A percentile compares a stretch with the other conserved stretches of the same genome.
phyloP scores from a whole-genome alignment of 2,797 vertebrate genomes.

The Serranus cabrilla region DNA sequence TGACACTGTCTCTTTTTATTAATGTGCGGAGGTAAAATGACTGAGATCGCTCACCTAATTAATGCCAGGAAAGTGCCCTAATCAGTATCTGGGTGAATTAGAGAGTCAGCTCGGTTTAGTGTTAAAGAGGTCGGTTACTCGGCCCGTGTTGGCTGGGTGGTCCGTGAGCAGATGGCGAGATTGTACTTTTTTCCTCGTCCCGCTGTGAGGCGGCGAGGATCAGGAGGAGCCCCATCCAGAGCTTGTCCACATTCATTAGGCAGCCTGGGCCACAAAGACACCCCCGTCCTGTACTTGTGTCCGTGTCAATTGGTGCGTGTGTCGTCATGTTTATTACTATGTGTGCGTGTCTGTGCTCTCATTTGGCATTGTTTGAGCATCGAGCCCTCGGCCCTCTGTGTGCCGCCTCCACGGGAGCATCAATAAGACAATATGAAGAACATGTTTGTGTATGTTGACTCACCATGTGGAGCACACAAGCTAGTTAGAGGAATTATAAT shows the following conservation, averaged over 20 bases:
- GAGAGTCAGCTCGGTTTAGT: conserved; percentile 43
- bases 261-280: conserved; percentile 48
- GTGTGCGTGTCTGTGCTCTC: conserved; percentile 19
- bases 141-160: conserved; percentile 51
- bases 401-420: conserved; percentile 10
- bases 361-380: conserved; percentile 41
- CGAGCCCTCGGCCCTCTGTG: conserved; percentile 12
- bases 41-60: conserved; percentile 48
- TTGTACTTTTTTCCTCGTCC: conserved; percentile 50
- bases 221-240: conserved; percentile 62
- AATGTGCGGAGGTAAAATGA: conserved; percentile 22
- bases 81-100: conserved; percentile 51
- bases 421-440: conserved; percentile 34
- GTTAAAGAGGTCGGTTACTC: conserved; percentile 6
- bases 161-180: conserved; percentile 67
- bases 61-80: conserved; percentile 44
- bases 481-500: conserved; percentile 24
- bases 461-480: neutral
- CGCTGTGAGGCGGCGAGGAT: conserved; percentile 55
- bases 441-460: conserved; percentile 45
- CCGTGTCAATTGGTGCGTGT: conserved; percentile 21
- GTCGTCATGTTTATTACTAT: conserved; percentile 13
- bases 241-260: conserved; percentile 72
- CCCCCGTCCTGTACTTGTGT: conserved; percentile 36
- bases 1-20: conserved; percentile 51